A percentile compares a stretch with the other conserved stretches of the same genome.
Conservation (phyloP, 1,140 invertebrate species). For the Pseudachorutes palmiensis region DNA sequence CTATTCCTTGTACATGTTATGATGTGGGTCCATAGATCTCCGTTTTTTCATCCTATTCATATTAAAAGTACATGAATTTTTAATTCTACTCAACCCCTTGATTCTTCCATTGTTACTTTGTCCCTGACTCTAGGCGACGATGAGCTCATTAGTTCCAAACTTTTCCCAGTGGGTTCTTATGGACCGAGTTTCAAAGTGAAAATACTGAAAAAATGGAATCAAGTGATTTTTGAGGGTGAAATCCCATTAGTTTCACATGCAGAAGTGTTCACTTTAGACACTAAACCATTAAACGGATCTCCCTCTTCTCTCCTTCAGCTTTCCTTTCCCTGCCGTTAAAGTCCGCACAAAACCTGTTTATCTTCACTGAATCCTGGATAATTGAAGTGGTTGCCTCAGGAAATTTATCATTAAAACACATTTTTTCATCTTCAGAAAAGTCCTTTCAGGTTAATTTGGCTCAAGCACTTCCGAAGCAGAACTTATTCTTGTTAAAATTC, state of each 20-base stretch:
- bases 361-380: constrained; percentile 8
- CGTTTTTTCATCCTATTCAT: background rate
- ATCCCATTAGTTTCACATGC: constrained; percentile 5
- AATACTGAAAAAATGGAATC: background rate
- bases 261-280: constrained; percentile 7
- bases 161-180: background rate
- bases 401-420: constrained; percentile 14
- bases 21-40: background rate
- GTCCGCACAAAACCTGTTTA: background rate
- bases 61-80: constrained; percentile 11
- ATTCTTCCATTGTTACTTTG: background rate
- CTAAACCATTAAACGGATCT: constrained; percentile 1
- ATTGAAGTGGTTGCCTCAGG: constrained; percentile 11
- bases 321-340: background rate
- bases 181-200: background rate
- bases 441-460: background rate
- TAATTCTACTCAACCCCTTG: constrained; percentile 5
- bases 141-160: background rate
- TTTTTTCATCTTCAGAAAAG: background rate
- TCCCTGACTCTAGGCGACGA: constrained; percentile 4
- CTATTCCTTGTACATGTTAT: background rate
- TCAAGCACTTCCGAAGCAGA: background rate
- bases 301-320: background rate
- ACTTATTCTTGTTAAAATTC: background rate
- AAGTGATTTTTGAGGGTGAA: constrained; percentile 11